These are phyloP conservation scores for Jaculus jaculus DNA, from an alignment of 2,113 vertebrate genomes.

Conservation along the genomic window DNA sequence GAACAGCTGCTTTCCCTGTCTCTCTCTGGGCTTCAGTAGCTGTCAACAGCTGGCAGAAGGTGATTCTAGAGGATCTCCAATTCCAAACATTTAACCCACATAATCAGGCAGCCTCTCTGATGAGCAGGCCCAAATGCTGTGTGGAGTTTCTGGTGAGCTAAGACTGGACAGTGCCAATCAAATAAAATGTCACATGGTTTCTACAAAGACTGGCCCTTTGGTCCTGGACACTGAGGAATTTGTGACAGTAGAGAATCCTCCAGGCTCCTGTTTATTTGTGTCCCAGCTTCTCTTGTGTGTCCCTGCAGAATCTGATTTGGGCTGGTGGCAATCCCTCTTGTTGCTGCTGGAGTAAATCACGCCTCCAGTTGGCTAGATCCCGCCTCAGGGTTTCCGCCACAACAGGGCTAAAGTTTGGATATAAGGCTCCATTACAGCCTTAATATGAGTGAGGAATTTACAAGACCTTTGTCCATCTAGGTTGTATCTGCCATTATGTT, in stretches of 20 bases:
- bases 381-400: background rate
- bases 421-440: too few relatives aligned
- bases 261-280: background rate
- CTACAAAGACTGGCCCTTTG: background rate
- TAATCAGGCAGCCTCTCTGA: too few relatives aligned
- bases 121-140: rapidly evolving
- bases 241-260: background rate
- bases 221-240: background rate
- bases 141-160: background rate
- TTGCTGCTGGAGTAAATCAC: too few relatives aligned
- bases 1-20: background rate
- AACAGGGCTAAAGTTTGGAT: background rate
- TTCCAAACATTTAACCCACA: background rate
- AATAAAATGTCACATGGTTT: background rate
- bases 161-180: background rate
- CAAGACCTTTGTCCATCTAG: background rate
- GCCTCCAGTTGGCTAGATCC: background rate
- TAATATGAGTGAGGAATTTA: background rate
- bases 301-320: background rate
- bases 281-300: background rate
- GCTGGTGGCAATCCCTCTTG: background rate
- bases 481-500: too few relatives aligned
- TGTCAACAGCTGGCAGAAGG: too few relatives aligned
- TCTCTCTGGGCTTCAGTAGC: too few relatives aligned
- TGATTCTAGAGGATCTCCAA: background rate